phyloP scores from a whole-genome alignment of 1,140 invertebrate species.

The Sminthurides bifidus region DNA sequence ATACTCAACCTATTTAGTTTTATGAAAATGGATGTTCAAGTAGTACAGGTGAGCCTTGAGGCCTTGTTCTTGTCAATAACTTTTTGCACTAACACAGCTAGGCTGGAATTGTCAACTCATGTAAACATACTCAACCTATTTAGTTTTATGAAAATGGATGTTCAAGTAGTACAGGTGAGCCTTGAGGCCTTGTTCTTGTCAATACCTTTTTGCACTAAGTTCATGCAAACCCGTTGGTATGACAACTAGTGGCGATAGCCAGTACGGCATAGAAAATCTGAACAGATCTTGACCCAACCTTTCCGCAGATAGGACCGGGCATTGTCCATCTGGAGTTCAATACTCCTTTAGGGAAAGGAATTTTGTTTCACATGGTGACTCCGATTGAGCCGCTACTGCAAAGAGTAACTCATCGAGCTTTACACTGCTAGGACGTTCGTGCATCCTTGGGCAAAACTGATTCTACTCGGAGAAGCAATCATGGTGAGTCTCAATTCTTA shows the following conservation, averaged over 20 bases:
- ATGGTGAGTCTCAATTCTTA: conserved; percentile 60
- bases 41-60: conserved; percentile 47
- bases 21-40: conserved; percentile 44
- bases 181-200: too few species aligned
- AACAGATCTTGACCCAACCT: too few species aligned
- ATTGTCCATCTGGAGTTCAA: conserved; percentile 36
- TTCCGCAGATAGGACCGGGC: conserved; percentile 43
- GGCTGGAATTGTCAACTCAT: conserved; percentile 46
- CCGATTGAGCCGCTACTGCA: conserved; percentile 67
- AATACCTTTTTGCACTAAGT: too few species aligned
- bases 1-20: conserved; percentile 31
- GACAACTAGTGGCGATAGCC: too few species aligned
- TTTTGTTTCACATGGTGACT: conserved; percentile 64
- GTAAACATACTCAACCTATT: conserved; percentile 34
- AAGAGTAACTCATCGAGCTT: conserved; percentile 61
- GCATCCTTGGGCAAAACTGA: conserved; percentile 51
- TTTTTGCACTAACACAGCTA: too few species aligned
- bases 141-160: conserved; percentile 41
- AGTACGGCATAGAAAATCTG: too few species aligned
- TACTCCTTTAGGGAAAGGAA: conserved; percentile 47
- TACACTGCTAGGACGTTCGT: conserved; percentile 48
- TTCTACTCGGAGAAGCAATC: conserved; percentile 56
- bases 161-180: conserved; percentile 47
- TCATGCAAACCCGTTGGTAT: too few species aligned
- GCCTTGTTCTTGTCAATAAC: too few species aligned